These are phyloP conservation scores for Amblyjoppa fuscipennis DNA, from an alignment of 2,888 invertebrate species.

Conservation along the genomic window DNA sequence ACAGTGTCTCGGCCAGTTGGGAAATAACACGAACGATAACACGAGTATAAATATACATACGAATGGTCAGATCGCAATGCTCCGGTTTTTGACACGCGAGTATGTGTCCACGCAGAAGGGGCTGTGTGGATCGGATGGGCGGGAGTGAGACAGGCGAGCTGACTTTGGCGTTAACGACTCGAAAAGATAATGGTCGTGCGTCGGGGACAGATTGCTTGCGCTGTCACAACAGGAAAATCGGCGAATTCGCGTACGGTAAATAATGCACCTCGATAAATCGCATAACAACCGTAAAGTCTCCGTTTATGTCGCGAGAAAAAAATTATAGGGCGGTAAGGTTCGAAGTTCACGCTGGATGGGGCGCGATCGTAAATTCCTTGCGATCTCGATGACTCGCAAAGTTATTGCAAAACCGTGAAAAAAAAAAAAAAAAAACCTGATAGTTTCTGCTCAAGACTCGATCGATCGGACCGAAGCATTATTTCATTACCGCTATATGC, in stretches of 20 bases:
- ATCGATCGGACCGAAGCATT: not conserved
- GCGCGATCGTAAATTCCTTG: slow-evolving; percentile 12
- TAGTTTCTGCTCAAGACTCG: not conserved
- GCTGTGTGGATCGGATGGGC: not conserved
- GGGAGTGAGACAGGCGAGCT: not conserved
- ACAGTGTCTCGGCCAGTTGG: slow-evolving; percentile 13
- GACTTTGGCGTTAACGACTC: slow-evolving; percentile 44
- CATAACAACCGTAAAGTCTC: not conserved
- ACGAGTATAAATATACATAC: not conserved
- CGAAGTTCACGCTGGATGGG: not conserved
- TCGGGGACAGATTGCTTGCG: slow-evolving; percentile 42
- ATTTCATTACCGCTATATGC: not conserved
- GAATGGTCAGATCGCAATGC: not conserved
- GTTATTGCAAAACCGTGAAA: not conserved
- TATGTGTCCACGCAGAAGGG: slow-evolving; percentile 8
- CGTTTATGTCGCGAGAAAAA: not conserved
- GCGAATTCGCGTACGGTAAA: slow-evolving; percentile 1
- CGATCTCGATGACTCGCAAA: not conserved
- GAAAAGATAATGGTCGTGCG: slow-evolving; percentile 56
- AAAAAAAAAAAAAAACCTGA: not conserved
- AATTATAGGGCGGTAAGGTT: not conserved
- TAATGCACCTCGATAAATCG: slow-evolving; percentile 5
- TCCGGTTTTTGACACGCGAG: slow-evolving; percentile 43
- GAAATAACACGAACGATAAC: slow-evolving; percentile 44
- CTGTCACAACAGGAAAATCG: slow-evolving; percentile 7